phyloP scores from a whole-genome alignment of 2,888 invertebrate species.

The Ferdinandea cuprea region DNA sequence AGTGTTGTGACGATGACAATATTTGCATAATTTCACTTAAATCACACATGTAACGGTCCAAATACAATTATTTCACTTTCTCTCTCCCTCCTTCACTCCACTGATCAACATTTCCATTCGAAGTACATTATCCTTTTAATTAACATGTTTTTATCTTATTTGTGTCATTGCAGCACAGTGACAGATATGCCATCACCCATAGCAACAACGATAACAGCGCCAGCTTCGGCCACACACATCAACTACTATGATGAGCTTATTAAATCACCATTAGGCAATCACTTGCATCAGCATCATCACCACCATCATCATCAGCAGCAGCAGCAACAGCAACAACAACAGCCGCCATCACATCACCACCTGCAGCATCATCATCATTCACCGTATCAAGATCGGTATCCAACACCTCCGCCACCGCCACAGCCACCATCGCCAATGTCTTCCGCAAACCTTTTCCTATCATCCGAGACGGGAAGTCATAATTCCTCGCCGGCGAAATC shows the following conservation, averaged over 20 bases:
- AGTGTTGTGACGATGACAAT: conserved; percentile 9
- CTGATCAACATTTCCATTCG: conserved; percentile 2
- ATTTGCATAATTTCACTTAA: conserved; percentile 54
- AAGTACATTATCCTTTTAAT: conserved; percentile 10
- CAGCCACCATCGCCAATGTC: conserved; percentile 90
- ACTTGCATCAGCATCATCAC: conserved; percentile 82
- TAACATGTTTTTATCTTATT: background rate
- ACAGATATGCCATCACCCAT: conserved; percentile 73
- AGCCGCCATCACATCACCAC: conserved; percentile 66
- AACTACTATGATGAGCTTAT: conserved; percentile 76
- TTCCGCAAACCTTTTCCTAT: conserved; percentile 89
- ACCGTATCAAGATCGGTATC: conserved; percentile 76
- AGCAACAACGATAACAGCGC: conserved; percentile 72
- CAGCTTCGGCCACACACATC: conserved; percentile 75
- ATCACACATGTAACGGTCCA: conserved; percentile 3
- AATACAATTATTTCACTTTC: conserved; percentile 18
- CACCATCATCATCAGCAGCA: conserved; percentile 81
- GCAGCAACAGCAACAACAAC: conserved; percentile 74
- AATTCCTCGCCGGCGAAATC: conserved; percentile 86
- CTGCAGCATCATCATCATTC: conserved; percentile 82
- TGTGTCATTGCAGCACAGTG: conserved; percentile 58
- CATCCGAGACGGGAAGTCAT: conserved; percentile 89
- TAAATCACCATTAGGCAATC: conserved; percentile 80
- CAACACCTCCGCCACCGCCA: conserved; percentile 74
- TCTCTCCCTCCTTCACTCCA: too few species aligned